Base-by-base conservation (phyloP, 2,888 invertebrate species). In the Oscheius myriophilus region DNA sequence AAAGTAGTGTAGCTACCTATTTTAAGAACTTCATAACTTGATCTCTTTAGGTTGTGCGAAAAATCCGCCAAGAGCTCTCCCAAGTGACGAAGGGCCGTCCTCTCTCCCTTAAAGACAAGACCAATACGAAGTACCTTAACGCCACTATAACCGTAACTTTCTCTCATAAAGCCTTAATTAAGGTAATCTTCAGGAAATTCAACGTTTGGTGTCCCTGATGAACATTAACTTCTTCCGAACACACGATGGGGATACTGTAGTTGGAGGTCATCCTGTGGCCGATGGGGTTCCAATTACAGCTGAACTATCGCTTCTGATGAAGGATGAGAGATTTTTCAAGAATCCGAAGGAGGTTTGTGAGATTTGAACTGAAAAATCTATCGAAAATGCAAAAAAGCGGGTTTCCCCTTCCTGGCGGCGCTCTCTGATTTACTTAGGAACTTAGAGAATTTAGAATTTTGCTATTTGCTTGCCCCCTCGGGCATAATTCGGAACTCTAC, bases 191-290 rank as follows among this genome's bases (percentile, higher is more conserved):
- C 33, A 76, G 74, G 76, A 76, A 62, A 54, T 71, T 21, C 76
- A 76, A 65, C 53, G 78, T 25, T 49, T 71, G 1, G 75, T 71
- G 2, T 75, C 78, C 4, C 75, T 78, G n/a, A 62, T 74, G 9
- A 74, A 73, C 61, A 21, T 70, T 6, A 76, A 76, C 49, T 41
- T 67, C 16, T 67, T 51, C 45, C 67, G 67, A 2, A 25, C 21
- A 6, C 42, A 42, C 11, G 1, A 18, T 2, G 59, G 26, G 3
- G 53, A 51, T 16, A 54, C 33, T 14, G 23, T 46, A 3, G 62
- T 75, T 25, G 72, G 73, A 39, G 73, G 70, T 0, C 62, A 73
- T 26, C 69, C 64, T 0, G 23, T 78, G 0, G 26, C 51, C 1
- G 57, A 64, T 14, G 76, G 74, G 14, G 67, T 70, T 2, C 61